phyloP scores from a whole-genome alignment of 2,113 vertebrate species.

The Lampris megalopsis region DNA sequence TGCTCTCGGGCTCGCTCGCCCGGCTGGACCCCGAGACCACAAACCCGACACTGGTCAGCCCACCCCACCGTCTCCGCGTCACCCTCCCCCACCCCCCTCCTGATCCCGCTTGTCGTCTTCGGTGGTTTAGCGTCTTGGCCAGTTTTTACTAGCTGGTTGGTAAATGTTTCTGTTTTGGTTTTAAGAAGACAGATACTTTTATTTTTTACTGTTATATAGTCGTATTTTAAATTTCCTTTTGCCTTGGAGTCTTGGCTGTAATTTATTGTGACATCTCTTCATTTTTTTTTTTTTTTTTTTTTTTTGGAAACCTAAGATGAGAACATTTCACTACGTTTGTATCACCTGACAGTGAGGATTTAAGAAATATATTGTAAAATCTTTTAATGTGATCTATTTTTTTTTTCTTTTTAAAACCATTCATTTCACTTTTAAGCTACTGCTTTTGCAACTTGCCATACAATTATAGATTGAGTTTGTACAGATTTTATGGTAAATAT shows the following conservation, averaged over 20 bases:
- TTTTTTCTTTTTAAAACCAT: slow-evolving; percentile 50
- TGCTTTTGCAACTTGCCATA: slow-evolving; percentile 74
- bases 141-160: slow-evolving; percentile 64
- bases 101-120: slow-evolving; percentile 70
- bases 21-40: slow-evolving; percentile 35
- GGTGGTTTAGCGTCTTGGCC: slow-evolving; percentile 73
- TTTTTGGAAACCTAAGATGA: slow-evolving; percentile 68
- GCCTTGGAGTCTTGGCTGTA: slow-evolving; percentile 70
- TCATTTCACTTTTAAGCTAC: slow-evolving; percentile 59
- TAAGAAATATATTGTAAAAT: slow-evolving; percentile 62
- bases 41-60: slow-evolving; percentile 39
- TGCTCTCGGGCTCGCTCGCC: slow-evolving; percentile 24
- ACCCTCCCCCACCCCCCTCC: slow-evolving; percentile 53
- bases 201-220: slow-evolving; percentile 40
- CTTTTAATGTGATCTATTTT: slow-evolving; percentile 69
- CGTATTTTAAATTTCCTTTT: slow-evolving; percentile 38
- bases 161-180: slow-evolving; percentile 42
- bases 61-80: slow-evolving; percentile 32
- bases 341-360: slow-evolving; percentile 59
- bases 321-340: slow-evolving; percentile 72
- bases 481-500: slow-evolving; percentile 77
- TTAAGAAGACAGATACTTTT: slow-evolving; percentile 65
- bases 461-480: slow-evolving; percentile 75
- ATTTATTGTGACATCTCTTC: slow-evolving; percentile 78
- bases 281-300: slow-evolving; percentile 54